Base-by-base conservation (phyloP, 2,888 invertebrate species). In the Parnassius apollo region DNA sequence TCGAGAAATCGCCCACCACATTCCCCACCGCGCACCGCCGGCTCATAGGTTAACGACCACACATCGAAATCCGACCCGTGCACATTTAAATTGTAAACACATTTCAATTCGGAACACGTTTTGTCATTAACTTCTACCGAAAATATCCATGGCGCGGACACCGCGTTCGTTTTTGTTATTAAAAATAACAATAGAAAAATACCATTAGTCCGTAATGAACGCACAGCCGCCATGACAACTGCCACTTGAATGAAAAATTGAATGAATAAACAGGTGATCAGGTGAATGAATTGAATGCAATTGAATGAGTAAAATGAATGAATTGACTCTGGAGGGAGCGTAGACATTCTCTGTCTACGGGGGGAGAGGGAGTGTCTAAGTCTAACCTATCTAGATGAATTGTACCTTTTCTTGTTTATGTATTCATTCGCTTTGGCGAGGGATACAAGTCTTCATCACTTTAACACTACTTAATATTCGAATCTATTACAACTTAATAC, bases 81-180 rank as follows among this genome's bases (percentile, higher is more conserved):
- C 75, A 89, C 85, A 73, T 80, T 72, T 67, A 91, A 71, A 68
- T 81, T 77, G 69, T 79, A 84, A 73, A 77, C 84, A 86, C 90
- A 91, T 72, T 78, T 80, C 44, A 70, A 66, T 45, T 65, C 69
- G 70, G 70, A 72, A 78, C 90, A 90, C 72, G 75, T 71, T 66
- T 72, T 76, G 52, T 77, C 75, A 64, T 80, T 75, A 65, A 87
- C 74, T 70, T 76, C 75, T 67, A 86, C 80, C 63, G 85, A 75
- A 65, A 88, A 86, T 88, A 90, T 88, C 91, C 90, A 85, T 85
- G 89, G 89, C 64, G 86, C 82, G 54, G 82, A 74, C 69, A 77
- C 77, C 67, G 85, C 83, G 73, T 76, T 72, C 60, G 82, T 76
- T 76, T 80, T 80, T 75, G 75, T 75, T 82, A 86, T 80, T 81